Evolutionary conservation across 2,888 invertebrate species (phyloP), one percentile per base, ranked within the genome.

Genomic region (Hirtodrosophila alboralis): DNA sequence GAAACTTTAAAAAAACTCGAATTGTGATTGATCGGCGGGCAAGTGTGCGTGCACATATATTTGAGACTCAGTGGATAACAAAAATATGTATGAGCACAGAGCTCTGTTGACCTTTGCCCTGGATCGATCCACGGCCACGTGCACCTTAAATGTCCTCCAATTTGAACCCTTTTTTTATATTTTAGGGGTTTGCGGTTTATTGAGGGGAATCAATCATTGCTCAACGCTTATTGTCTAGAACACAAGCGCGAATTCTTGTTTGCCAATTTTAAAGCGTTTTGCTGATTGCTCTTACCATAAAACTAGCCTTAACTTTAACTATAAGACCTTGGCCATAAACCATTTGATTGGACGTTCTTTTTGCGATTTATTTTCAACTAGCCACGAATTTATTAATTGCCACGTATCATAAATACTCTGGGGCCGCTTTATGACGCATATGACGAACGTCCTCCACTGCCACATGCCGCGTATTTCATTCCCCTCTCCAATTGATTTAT

Each of bases 351-450:
- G 57, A 27, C 36, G 30, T 51, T 56, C 26, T 45, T 18, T 47
- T 44, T 43, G 52, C 70, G 56, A 75, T 81, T 78, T 79, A 62
- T 78, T 64, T 67, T 54, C 40, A 64, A 61, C 83, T 86, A 85
- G 84, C 64, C 78, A 75, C 75, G 81, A 84, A 88, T 88, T 88
- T 88, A 88, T 88, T 88, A 88, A 88, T 88, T 88, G 80, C 79
- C 75, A 69, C 64, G 62, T 60, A 64, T 71, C 80, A 84, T 86
- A 88, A 88, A 88, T 84, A 85, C 54, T 45, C 36, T 52, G 7
- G 10, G 10, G 36, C 16, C 30, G 66, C 75, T 88, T 88, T 88
- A 87, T 87, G 88, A 87, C 87, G 78, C n/a, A n/a, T 77, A 84
- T 84, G 87, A 69, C 48, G 62, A 44, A 40, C 38, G 56, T 41